Percentiles rank a stretch among this genome's conserved stretches.
Conservation (phyloP, 2,113 vertebrate genomes). For the Oenanthe oenanthe region DNA sequence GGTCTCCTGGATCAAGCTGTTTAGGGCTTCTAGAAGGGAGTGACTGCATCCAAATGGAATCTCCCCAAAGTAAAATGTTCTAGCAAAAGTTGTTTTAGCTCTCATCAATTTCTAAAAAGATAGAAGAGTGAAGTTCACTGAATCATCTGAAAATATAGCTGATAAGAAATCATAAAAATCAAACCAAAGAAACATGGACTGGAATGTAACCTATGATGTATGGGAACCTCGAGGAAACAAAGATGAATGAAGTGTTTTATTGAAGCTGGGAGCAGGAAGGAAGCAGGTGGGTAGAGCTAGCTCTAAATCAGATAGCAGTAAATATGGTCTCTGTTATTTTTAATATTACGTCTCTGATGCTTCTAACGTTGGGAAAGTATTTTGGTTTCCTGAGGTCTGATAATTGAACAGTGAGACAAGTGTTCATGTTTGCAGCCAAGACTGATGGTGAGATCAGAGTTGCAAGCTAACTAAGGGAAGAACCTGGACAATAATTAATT, state of each 20-base stretch:
- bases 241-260: conserved; percentile 27
- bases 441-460: neutral
- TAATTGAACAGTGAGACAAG: neutral
- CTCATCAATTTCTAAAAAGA: conserved; percentile 27
- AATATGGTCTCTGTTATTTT: conserved; percentile 22
- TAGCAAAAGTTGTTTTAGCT: conserved; percentile 36
- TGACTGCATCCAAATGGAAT: conserved; percentile 48
- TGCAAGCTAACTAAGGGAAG: neutral
- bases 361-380: neutral
- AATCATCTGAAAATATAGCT: neutral
- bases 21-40: conserved; percentile 42
- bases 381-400: neutral
- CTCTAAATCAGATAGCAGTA: neutral
- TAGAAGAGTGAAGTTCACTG: conserved; percentile 6
- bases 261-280: neutral
- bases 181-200: neutral
- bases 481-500: neutral
- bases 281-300: neutral
- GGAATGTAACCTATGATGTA: neutral
- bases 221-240: neutral
- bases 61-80: conserved; percentile 39
- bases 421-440: neutral
- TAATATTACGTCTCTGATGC: neutral
- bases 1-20: conserved; percentile 51
- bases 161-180: neutral